These are phyloP conservation scores for Hipposideros armiger DNA, from an alignment of 2,113 vertebrate genomes.

Conservation along the genomic window DNA sequence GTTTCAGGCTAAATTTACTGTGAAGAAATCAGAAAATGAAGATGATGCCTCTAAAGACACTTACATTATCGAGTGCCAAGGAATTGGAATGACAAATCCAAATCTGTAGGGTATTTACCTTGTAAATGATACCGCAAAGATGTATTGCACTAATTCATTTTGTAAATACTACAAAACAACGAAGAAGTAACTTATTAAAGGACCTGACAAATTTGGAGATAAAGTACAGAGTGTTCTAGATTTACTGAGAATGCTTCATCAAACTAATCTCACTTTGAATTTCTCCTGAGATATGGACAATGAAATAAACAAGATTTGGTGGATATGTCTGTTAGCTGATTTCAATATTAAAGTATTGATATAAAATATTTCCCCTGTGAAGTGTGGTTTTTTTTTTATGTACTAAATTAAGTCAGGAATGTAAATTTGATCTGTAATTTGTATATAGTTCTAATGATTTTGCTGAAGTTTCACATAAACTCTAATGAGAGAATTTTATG, in stretches of 20 bases:
- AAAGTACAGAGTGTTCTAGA: not conserved
- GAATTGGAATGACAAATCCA: slow-evolving; percentile 91
- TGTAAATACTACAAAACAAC: not conserved
- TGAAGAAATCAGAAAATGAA: slow-evolving; percentile 93
- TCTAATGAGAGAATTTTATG: slow-evolving; percentile 68
- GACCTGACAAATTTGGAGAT: slow-evolving; percentile 43
- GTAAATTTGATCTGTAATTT: not conserved
- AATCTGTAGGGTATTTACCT: slow-evolving; percentile 83
- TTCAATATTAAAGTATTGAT: slow-evolving; percentile 61
- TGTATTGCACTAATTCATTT: slow-evolving; percentile 65
- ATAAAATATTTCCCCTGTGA: slow-evolving; percentile 62
- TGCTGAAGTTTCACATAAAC: slow-evolving; percentile 34
- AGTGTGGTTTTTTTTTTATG: slow-evolving; percentile 40
- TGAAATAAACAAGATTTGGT: slow-evolving; percentile 33
- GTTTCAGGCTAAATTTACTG: slow-evolving; percentile 95
- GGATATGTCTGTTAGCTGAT: slow-evolving; percentile 37
- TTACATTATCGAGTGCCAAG: slow-evolving; percentile 96
- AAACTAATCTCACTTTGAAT: not conserved
- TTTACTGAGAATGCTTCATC: slow-evolving; percentile 32
- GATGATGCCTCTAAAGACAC: slow-evolving; percentile 88
- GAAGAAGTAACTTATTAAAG: slow-evolving; percentile 42
- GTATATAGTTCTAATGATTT: slow-evolving; percentile 43
- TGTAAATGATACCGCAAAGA: slow-evolving; percentile 65
- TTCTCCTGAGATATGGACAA: not conserved
- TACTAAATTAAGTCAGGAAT: not conserved